Evolutionary conservation across 1,140 invertebrate species (phyloP).

Genomic region (Eupeodes corollae): DNA sequence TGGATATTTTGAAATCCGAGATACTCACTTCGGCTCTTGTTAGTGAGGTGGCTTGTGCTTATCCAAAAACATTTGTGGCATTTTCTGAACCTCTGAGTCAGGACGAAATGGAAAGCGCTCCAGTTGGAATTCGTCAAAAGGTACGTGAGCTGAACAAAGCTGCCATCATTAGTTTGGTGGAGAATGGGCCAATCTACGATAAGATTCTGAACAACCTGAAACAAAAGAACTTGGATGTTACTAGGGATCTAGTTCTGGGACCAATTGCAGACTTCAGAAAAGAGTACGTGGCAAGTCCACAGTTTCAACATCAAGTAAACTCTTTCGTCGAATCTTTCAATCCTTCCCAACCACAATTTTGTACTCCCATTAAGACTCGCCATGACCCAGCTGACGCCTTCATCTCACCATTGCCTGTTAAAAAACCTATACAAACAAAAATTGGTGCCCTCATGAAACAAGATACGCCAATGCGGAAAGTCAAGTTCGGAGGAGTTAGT

Average conservation of each 20-base stretch:
- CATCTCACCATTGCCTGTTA: slow-evolving; percentile 27
- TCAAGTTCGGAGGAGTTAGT: slow-evolving; percentile 29
- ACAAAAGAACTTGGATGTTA: slow-evolving; percentile 41
- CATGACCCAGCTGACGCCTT: slow-evolving; percentile 15
- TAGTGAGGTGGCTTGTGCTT: slow-evolving; percentile 3
- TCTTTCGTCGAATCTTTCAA: background rate
- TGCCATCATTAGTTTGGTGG: slow-evolving; percentile 40
- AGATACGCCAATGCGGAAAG: slow-evolving; percentile 30
- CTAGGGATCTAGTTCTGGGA: slow-evolving; percentile 42
- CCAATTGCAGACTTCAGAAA: slow-evolving; percentile 44
- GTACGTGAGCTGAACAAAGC: slow-evolving; percentile 20
- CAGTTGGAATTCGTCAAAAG: slow-evolving; percentile 12
- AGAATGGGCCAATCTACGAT: slow-evolving; percentile 46
- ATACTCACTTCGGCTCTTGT: slow-evolving; percentile 17
- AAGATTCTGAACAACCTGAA: slow-evolving; percentile 42
- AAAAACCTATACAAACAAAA: slow-evolving; percentile 18
- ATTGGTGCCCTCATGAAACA: slow-evolving; percentile 28
- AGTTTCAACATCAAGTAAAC: slow-evolving; percentile 40
- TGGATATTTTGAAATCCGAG: slow-evolving; percentile 15
- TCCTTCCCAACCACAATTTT: slow-evolving; percentile 1
- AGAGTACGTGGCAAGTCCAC: slow-evolving; percentile 42
- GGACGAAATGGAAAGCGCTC: slow-evolving; percentile 11
- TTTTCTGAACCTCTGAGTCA: slow-evolving; percentile 24
- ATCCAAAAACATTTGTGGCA: slow-evolving; percentile 23
- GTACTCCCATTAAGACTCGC: slow-evolving; percentile 15